Conservation (phyloP, 1,140 invertebrate species). For the Brachionus rotundiformis region DNA sequence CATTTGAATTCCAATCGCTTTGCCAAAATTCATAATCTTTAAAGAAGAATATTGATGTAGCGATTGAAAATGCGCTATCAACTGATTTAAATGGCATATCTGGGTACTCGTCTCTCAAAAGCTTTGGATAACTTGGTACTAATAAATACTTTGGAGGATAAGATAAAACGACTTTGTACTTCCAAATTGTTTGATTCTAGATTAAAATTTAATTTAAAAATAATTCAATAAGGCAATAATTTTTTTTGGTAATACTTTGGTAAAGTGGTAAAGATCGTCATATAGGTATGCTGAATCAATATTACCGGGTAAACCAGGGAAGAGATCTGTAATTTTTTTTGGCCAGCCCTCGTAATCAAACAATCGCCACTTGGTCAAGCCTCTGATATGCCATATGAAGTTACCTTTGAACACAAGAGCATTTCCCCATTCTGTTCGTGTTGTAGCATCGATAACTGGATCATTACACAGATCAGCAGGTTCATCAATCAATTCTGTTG, state of each 20-base stretch:
- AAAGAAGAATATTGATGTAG: conserved; percentile 48
- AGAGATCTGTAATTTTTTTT: conserved; percentile 38
- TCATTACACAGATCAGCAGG: conserved; percentile 51
- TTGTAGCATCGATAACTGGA: conserved; percentile 43
- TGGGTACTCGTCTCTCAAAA: conserved; percentile 43
- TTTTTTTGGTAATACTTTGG: conserved; percentile 22
- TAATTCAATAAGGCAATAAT: background rate
- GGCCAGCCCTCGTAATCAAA: conserved; percentile 52
- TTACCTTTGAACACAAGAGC: conserved; percentile 47
- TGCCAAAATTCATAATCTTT: conserved; percentile 52
- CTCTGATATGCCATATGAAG: conserved; percentile 50
- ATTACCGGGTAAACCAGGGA: conserved; percentile 24
- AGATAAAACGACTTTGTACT: conserved; percentile 42
- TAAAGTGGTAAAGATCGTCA: conserved; percentile 48
- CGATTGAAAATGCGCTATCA: conserved; percentile 51
- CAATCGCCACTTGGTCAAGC: conserved; percentile 47
- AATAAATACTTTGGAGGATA: conserved; percentile 49
- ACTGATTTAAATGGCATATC: conserved; percentile 49
- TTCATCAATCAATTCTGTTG: background rate
- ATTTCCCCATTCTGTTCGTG: conserved; percentile 51
- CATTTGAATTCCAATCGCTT: conserved; percentile 52
- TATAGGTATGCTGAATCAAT: conserved; percentile 38
- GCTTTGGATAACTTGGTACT: conserved; percentile 41
- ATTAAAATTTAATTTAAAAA: background rate
- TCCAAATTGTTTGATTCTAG: conserved; percentile 47